phyloP scores from a whole-genome alignment of 53 echinoderm and acorn worm species.

The Holothuria leucospilota region DNA sequence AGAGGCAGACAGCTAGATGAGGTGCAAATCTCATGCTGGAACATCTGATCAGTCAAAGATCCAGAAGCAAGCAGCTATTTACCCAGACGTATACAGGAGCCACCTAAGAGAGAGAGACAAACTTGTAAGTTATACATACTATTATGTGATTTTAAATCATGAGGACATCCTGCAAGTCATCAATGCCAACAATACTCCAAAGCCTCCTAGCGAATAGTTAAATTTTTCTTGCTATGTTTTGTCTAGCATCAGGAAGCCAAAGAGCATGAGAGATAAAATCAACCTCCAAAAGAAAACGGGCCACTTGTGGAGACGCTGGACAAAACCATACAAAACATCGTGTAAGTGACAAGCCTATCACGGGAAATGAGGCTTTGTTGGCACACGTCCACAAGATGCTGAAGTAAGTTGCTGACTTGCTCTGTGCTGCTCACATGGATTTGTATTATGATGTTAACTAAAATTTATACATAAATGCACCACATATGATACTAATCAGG shows the following conservation, averaged over 20 bases:
- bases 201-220: too few species aligned
- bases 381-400: not conserved
- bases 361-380: not conserved
- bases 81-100: not conserved
- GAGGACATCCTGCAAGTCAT: too few species aligned
- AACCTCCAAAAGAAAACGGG: not conserved
- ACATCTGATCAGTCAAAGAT: not conserved
- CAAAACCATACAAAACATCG: not conserved
- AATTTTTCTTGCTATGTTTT: too few species aligned
- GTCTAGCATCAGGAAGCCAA: too few species aligned
- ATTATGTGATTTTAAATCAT: too few species aligned
- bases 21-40: not conserved
- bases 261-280: not conserved
- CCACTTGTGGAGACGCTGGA: not conserved
- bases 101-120: not conserved
- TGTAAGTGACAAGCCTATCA: not conserved
- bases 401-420: not conserved
- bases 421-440: too few species aligned
- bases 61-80: not conserved
- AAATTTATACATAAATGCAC: too few species aligned
- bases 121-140: conserved; percentile 4
- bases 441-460: too few species aligned
- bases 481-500: too few species aligned
- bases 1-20: conserved; percentile 7
- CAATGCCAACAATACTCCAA: too few species aligned